Conservation (phyloP, 1,140 invertebrate genomes). For the Caenorhabditis latens region DNA sequence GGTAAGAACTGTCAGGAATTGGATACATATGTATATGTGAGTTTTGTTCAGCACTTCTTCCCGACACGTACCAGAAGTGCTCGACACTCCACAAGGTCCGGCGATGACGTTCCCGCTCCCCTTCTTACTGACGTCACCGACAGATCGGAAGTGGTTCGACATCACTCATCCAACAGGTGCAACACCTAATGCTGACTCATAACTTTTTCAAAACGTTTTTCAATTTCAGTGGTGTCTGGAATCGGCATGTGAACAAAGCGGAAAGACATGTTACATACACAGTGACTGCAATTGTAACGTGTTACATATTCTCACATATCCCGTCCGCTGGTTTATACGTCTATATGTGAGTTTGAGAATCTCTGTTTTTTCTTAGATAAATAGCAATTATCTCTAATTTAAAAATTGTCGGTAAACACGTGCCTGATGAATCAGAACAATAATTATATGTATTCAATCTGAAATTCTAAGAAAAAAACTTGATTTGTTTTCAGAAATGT, state of each 20-base stretch:
- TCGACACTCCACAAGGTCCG: conserved; percentile 6
- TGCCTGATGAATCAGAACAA: not conserved
- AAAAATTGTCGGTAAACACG: not conserved
- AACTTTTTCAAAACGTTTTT: not conserved
- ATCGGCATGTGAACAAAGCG: conserved; percentile 35
- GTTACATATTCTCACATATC: conserved; percentile 27
- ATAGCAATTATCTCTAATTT: conserved; percentile 1
- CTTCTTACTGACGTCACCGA: not conserved
- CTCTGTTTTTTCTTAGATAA: not conserved
- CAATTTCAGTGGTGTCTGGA: conserved; percentile 35
- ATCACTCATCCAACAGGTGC: conserved; percentile 40
- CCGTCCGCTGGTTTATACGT: conserved; percentile 10
- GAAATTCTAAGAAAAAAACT: too few relatives aligned
- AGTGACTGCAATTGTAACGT: conserved; percentile 12
- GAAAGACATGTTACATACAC: conserved; percentile 38
- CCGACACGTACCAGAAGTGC: not conserved
- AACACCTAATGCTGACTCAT: not conserved
- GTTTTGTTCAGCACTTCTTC: conserved; percentile 3
- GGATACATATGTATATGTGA: not conserved
- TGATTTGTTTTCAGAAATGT: not conserved
- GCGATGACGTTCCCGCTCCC: conserved; percentile 9
- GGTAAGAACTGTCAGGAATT: not conserved
- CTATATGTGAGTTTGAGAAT: conserved; percentile 19
- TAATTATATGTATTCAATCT: not conserved
- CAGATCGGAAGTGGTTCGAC: conserved; percentile 30